Conservation (phyloP, 2,797 vertebrate genomes). For the Paguma larvata region DNA sequence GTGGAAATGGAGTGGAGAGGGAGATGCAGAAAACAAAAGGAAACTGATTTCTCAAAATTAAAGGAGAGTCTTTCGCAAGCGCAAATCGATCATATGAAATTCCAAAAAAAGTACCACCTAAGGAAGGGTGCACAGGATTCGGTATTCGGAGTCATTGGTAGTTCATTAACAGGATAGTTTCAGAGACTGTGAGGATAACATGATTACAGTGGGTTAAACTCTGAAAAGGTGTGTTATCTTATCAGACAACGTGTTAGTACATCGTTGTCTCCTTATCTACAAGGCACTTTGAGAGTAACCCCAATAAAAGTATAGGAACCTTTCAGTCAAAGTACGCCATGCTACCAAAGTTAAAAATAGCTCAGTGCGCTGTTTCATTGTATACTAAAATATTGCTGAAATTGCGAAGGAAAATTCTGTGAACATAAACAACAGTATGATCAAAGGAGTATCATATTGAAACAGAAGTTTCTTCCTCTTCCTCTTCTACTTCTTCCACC, state of each 20-base stretch:
- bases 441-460: not conserved
- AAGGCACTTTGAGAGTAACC: not conserved
- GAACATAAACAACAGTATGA: not conserved
- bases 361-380: not conserved
- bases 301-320: not conserved
- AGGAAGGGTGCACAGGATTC: not conserved
- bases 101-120: not conserved
- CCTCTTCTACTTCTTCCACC: not conserved
- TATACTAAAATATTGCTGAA: not conserved
- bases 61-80: not conserved
- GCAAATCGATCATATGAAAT: not conserved
- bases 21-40: not conserved
- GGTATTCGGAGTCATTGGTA: not conserved
- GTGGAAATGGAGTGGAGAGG: not conserved
- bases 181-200: not conserved
- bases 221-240: not conserved
- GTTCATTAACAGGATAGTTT: not conserved
- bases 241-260: not conserved
- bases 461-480: not conserved
- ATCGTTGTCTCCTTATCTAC: not conserved
- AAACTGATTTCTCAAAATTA: not conserved
- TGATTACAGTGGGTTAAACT: not conserved
- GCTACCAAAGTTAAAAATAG: not conserved
- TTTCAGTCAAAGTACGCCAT: not conserved
- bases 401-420: not conserved